Evolutionary conservation across 2,888 invertebrate genomes (phyloP), one percentile per base, ranked within the genome.

Genomic region (Drosophila incognita): DNA sequence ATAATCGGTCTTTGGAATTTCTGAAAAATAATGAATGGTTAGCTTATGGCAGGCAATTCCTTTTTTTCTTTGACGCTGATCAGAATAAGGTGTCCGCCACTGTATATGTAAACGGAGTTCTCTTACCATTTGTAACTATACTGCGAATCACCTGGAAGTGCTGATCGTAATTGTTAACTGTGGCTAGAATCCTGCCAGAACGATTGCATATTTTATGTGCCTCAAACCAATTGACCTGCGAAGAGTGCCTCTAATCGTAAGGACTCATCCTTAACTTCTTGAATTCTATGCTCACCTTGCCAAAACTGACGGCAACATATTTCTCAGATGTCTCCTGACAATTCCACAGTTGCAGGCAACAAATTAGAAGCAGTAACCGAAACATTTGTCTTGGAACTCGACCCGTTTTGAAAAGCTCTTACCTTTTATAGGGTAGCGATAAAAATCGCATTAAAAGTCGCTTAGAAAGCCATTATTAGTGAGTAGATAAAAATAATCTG

Each of bases 401-500:
- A 27, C 3, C 2, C 3, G 18, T 31, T 38, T 66, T 62, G 4
- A 24, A 60, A 29, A n/a, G 7, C 5, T n/a, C 21, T 15, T n/a
- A 4, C 18, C 40, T 49, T 74, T 68, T 84, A 80, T 82, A 84
- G 58, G 33, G 27, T 10, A 6, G n/a, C 8, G 54, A 49, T 49
- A 59, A 60, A 0, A 63, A 35, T 24, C 38, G n/a, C 73, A 70
- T 81, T 48, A 74, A 58, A 70, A 61, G n/a, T 56, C 74, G 58
- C 56, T 84, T 42, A 87, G 66, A 87, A 79, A 76, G 56, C 49
- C 48, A 81, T 87, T 87, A 77, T 57, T 51, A 11, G 31, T 2
- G 0, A 5, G 31, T 21, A 42, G 38, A 54, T 48, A 62, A 62
- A 53, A 62, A 33, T 51, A 62, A 49, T 24, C 54, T n/a, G 29